Base-by-base conservation (phyloP, 2,113 vertebrate species). In the Onychostruthus taczanowskii region DNA sequence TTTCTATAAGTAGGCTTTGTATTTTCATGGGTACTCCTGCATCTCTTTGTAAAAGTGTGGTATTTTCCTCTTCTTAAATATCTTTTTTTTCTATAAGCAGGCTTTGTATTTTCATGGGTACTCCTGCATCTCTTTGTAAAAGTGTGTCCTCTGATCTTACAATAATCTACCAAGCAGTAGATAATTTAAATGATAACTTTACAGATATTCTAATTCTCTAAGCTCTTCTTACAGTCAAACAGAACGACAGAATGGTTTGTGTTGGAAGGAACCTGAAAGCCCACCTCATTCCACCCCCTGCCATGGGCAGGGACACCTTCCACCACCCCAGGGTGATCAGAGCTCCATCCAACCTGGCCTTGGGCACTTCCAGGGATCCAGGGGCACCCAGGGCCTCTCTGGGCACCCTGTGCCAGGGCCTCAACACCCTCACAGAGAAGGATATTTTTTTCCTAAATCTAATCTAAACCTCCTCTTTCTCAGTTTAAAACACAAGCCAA, bases 401-500 rank as follows among this genome's bases (percentile, higher is more conserved):
- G 30, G 41, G 20, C 24, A 49, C 1, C 33, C 37, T 46, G 23
- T 68, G 28, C 33, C 55, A 47, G 33, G 16, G 20, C 30, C n/a
- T 47, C 5, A 1, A 0, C 7, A 39, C 4, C 16, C 39, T 75
- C 47, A 55, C 1, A 37, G 18, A 1, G 1, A 23, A 43, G 41
- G 2, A 2, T 7, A n/a, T n/a, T 35, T 43, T 41, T 9, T 41
- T 6, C 30, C 26, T 27, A 43, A 56, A 56, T 11, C 14, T 11
- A 5, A 53, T 31, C 26, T 20, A 56, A 90, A 63, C 12, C 47
- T 69, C 1, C 21, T 28, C 14, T 49, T 47, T 20, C 7, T 63
- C 21, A 49, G 15, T 49, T 16, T 70, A 41, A 43, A 56, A 20
- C 18, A 21, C 31, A 33, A 74, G 55, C 47, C 33, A 88, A n/a